phyloP scores from a whole-genome alignment of 30 jellyfish, hydroid and myxozoan species.

The Nemopilema nomurai region DNA sequence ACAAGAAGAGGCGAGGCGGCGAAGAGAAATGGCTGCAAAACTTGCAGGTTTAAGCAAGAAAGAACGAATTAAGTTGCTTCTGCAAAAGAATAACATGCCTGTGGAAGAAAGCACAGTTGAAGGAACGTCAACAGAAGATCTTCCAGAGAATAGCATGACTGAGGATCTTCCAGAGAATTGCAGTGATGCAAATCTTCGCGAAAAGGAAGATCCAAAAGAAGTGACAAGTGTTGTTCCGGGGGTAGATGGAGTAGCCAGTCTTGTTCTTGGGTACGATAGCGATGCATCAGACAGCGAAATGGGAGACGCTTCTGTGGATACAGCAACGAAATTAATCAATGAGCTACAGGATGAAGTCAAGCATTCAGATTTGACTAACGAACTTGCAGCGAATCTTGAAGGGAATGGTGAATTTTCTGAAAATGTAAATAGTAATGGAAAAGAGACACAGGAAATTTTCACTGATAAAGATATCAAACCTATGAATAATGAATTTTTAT shows the following conservation, averaged over 20 bases:
- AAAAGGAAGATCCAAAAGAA: neutral
- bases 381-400: neutral
- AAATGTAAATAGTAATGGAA: neutral
- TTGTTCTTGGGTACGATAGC: slow-evolving; percentile 58
- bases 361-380: neutral
- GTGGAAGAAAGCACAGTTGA: neutral
- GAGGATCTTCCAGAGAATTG: neutral
- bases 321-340: too few species aligned
- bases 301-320: neutral
- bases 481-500: too few species aligned
- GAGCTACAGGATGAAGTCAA: neutral
- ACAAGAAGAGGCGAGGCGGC: slow-evolving; percentile 41
- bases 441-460: neutral
- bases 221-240: neutral
- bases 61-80: slow-evolving; percentile 50
- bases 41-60: slow-evolving; percentile 69
- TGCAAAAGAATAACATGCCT: slow-evolving; percentile 40
- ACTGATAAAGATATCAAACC: too few species aligned
- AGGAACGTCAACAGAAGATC: neutral
- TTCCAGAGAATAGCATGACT: neutral
- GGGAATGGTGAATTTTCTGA: neutral
- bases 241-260: slow-evolving; percentile 1
- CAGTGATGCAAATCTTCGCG: neutral
- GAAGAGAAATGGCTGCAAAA: slow-evolving; percentile 49
- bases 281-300: slow-evolving; percentile 38